These are phyloP conservation scores for Botrylloides violaceus DNA, from an alignment of 23 tunicate species.

Conservation along the genomic window DNA sequence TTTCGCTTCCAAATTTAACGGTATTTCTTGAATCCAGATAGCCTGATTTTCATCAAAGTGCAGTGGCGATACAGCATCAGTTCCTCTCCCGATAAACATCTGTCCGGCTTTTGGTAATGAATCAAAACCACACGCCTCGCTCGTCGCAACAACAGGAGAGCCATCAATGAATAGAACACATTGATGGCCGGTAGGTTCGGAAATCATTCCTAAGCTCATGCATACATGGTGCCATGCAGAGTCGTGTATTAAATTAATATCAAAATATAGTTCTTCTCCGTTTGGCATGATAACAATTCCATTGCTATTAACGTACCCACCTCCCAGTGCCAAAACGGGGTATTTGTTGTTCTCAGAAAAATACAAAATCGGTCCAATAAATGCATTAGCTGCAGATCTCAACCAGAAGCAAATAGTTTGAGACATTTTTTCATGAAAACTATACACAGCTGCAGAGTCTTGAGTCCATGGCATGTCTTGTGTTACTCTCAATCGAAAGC, in stretches of 20 bases:
- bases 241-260: background rate
- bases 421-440: background rate
- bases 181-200: background rate
- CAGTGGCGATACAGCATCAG: background rate
- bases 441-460: background rate
- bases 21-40: background rate
- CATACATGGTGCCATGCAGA: conserved; percentile 20
- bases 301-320: background rate
- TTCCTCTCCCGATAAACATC: conserved; percentile 10
- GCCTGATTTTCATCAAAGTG: background rate
- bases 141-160: conserved; percentile 2
- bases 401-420: conserved; percentile 17
- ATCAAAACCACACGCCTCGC: background rate
- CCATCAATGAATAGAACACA: conserved; percentile 14
- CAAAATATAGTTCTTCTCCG: conserved; percentile 2
- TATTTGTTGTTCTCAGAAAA: background rate
- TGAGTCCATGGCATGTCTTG: background rate
- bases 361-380: conserved; percentile 13
- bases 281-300: conserved; percentile 18
- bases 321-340: conserved; percentile 4
- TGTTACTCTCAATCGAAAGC: background rate
- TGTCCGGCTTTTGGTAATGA: background rate
- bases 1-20: background rate
- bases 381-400: background rate
- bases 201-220: background rate